phyloP scores from a whole-genome alignment of 2,113 vertebrate species.

The Chionis minor region DNA sequence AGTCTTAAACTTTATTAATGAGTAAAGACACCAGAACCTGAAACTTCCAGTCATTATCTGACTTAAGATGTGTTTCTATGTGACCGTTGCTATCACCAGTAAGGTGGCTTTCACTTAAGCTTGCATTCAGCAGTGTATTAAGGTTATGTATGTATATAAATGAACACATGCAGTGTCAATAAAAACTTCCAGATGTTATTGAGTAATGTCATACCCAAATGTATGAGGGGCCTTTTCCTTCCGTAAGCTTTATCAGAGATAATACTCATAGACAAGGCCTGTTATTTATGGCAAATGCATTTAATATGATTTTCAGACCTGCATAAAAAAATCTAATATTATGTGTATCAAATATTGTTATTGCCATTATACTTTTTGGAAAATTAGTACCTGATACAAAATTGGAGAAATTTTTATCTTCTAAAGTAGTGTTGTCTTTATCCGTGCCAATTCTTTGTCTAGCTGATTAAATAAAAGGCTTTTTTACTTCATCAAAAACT shows the following conservation, averaged over 20 bases:
- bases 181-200: background rate
- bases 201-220: background rate
- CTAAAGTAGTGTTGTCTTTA: background rate
- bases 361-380: background rate
- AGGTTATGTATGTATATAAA: background rate
- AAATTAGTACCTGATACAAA: background rate
- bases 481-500: background rate
- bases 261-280: background rate
- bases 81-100: background rate
- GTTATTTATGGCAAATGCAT: background rate
- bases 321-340: background rate
- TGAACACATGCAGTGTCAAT: background rate
- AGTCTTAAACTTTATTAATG: background rate
- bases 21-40: background rate
- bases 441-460: background rate
- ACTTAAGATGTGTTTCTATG: background rate
- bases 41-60: background rate
- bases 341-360: background rate
- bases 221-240: background rate
- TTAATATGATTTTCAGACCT: background rate
- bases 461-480: background rate
- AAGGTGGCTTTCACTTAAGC: background rate
- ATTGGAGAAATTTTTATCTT: background rate
- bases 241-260: background rate
- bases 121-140: background rate